Evolutionary conservation across 2,888 invertebrate genomes (phyloP), one percentile per base, ranked within the genome.

Genomic region (Kuschelorhynchus macadamiae): DNA sequence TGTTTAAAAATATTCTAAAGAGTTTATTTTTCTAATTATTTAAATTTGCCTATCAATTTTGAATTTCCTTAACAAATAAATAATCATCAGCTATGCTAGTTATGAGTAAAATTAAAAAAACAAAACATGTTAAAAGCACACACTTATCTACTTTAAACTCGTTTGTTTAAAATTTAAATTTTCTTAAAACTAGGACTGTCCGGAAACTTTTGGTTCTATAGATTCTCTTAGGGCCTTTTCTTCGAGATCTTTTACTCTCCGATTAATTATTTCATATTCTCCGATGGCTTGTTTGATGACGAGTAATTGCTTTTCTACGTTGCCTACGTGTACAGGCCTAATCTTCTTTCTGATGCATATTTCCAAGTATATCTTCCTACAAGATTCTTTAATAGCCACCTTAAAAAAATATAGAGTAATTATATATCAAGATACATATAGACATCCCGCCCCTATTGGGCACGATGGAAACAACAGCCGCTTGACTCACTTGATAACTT

Each of bases 281-380:
- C 63, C 57, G 30, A 75, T 56, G 11, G 71, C 68, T 42, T 71
- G 65, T 50, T 73, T 75, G 17, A 75, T 72, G 14, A 53, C 49
- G 1, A 71, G 61, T 21, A 75, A 56, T 47, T 75, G 73, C 36
- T 70, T 72, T 32, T 50, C 71, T 14, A 65, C 61, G 18, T 72
- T 39, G 17, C 70, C 33, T n/a, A 55, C 25, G 46, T 69, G 47
- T 4, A 59, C 36, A 1, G 75, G 67, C 39, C 68, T 63, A 1
- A 57, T 39, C 1, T 61, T 60, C 39, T 70, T 73, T 14, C 75
- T 67, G 1, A 53, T 8, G 65, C 75, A 75, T 32, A 75, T 71
- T 30, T 73, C 70, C 32, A 50, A n/a, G 50, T 75, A 75, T 47
- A 75, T 68, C 39, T 50, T 65, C 30, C 41, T 30, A 30, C 71